These are phyloP conservation scores for Phylloscopus collybita DNA, from an alignment of 2,797 vertebrate genomes.

Conservation along the genomic window DNA sequence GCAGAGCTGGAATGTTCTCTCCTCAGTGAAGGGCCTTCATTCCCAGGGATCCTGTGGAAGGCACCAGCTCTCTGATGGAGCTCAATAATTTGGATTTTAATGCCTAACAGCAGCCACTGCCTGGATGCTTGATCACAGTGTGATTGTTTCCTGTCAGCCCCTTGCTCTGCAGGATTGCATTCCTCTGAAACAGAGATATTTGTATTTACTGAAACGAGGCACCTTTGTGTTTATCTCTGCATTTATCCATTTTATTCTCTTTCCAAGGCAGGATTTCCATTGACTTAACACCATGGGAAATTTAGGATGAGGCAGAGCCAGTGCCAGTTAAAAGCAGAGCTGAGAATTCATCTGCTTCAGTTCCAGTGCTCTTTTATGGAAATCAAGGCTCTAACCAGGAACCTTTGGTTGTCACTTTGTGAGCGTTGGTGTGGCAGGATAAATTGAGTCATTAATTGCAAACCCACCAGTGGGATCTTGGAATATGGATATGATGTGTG, in stretches of 20 bases:
- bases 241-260: neutral
- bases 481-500: neutral
- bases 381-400: conserved; percentile 6
- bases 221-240: neutral
- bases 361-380: conserved; percentile 37
- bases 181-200: neutral
- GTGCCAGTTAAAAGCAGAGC: neutral
- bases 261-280: neutral
- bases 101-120: neutral
- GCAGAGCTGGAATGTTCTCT: conserved; percentile 1
- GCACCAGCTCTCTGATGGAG: neutral
- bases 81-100: neutral
- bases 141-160: neutral
- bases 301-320: neutral
- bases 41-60: neutral
- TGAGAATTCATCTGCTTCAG: conserved; percentile 7
- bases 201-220: neutral
- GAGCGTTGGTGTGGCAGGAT: conserved; percentile 35
- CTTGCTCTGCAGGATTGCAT: neutral
- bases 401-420: conserved; percentile 5
- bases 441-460: conserved; percentile 36
- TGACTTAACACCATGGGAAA: neutral
- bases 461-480: neutral
- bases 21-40: neutral
- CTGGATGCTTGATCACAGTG: neutral